These are phyloP conservation scores for Atta colombica DNA, from an alignment of 1,140 invertebrate genomes.

Conservation along the genomic window DNA sequence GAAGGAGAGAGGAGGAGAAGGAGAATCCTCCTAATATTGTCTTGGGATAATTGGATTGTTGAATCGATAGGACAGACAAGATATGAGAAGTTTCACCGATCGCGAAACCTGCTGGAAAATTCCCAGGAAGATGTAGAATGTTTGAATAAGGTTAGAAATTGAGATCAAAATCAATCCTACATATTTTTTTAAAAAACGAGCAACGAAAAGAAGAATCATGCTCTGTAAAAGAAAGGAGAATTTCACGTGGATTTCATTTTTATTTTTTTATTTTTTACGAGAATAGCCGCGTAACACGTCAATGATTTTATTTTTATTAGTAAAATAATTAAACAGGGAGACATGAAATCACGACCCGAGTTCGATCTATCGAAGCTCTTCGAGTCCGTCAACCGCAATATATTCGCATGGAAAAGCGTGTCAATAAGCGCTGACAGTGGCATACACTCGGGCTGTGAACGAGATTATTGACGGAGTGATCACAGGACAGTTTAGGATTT, in stretches of 20 bases:
- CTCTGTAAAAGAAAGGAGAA: not conserved
- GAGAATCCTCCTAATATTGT: slow-evolving; percentile 52
- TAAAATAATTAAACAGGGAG: slow-evolving; percentile 30
- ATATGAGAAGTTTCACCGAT: not conserved
- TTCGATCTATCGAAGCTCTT: slow-evolving; percentile 12
- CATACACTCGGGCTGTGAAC: slow-evolving; percentile 15
- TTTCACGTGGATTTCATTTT: not conserved
- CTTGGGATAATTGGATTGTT: slow-evolving; percentile 51
- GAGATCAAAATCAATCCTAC: not conserved
- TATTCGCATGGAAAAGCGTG: slow-evolving; percentile 34
- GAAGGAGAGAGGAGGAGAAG: not conserved
- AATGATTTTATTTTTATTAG: not conserved
- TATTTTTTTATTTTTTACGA: not conserved
- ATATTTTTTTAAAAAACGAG: not conserved
- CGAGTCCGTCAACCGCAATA: slow-evolving; percentile 12
- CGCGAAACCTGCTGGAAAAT: not conserved
- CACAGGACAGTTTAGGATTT: slow-evolving; percentile 31
- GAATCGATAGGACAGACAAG: slow-evolving; percentile 29
- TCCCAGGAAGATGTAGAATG: not conserved
- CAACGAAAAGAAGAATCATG: not conserved
- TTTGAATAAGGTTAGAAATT: not conserved
- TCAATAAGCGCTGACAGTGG: slow-evolving; percentile 44
- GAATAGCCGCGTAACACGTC: not conserved
- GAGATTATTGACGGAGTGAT: slow-evolving; percentile 48
- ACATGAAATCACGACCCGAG: not conserved